Evolutionary conservation across 1,140 invertebrate species (phyloP).

Genomic region (Saccostrea echinata): DNA sequence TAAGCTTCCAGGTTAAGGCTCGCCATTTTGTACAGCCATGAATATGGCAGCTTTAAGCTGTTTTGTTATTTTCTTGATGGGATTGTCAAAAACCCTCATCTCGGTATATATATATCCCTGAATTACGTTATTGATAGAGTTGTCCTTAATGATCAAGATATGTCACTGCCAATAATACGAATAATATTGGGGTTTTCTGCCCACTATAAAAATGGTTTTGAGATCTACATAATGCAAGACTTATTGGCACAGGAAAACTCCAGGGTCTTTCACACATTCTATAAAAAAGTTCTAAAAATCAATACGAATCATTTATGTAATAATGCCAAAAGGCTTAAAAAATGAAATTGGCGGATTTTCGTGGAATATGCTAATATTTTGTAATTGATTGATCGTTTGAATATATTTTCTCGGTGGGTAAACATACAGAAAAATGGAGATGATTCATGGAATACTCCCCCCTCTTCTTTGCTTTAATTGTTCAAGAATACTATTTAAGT

Average conservation of each 20-base stretch:
- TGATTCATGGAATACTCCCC: neutral
- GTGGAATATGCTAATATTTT: neutral
- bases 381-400: neutral
- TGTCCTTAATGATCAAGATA: neutral
- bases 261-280: too few species aligned
- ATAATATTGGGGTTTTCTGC: neutral
- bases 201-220: neutral
- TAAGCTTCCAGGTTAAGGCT: neutral
- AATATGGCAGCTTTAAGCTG: neutral
- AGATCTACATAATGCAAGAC: neutral
- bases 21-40: neutral
- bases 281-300: too few species aligned
- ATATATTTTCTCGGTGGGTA: neutral
- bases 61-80: neutral
- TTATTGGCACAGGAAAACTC: neutral
- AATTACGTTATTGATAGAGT: slow-evolving; percentile 14
- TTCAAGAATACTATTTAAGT: too few species aligned
- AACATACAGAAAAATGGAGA: neutral
- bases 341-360: neutral
- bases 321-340: neutral
- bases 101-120: neutral
- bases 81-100: neutral
- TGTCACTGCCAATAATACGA: slow-evolving; percentile 3
- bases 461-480: too few species aligned
- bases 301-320: neutral